A percentile compares a stretch with the other conserved stretches of the same genome.
Evolutionary conservation across 2,797 vertebrate genomes (phyloP).

Genomic region (Siniperca undulata): DNA sequence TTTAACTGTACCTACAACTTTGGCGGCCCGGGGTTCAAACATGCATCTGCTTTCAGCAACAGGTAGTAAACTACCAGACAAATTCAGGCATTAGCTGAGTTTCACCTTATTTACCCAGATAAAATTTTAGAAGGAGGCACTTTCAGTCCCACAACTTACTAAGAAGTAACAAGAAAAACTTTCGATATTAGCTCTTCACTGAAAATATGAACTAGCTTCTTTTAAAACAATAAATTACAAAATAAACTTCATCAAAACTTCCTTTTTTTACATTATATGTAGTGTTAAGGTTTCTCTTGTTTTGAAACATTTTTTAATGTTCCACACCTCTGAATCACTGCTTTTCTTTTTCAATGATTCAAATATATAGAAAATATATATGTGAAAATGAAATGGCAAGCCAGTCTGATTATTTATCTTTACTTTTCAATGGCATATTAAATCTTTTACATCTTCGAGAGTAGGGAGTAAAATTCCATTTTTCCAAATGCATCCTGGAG

Average conservation of each 20-base stretch:
- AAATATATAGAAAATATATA: background rate
- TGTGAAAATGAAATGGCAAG: background rate
- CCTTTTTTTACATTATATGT: background rate
- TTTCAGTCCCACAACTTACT: too few relatives aligned
- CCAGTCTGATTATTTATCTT: background rate
- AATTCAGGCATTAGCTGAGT: background rate
- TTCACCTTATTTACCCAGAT: background rate
- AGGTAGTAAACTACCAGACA: conserved; percentile 69
- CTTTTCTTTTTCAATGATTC: background rate
- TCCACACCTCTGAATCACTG: too few relatives aligned
- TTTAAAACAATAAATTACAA: background rate
- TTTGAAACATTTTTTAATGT: too few relatives aligned
- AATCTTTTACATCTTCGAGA: background rate
- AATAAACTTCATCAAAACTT: background rate
- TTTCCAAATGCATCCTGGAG: background rate
- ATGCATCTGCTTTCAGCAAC: conserved; percentile 57
- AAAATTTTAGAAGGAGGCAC: background rate
- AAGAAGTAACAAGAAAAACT: too few relatives aligned
- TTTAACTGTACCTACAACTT: conserved; percentile 88
- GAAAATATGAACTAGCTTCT: too few relatives aligned
- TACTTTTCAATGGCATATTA: background rate
- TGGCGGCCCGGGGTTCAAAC: conserved; percentile 89
- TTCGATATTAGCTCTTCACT: too few relatives aligned
- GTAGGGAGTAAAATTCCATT: background rate
- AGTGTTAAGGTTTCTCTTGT: too few relatives aligned